Conservation (phyloP, 2,113 vertebrate species). For the Puma concolor region DNA sequence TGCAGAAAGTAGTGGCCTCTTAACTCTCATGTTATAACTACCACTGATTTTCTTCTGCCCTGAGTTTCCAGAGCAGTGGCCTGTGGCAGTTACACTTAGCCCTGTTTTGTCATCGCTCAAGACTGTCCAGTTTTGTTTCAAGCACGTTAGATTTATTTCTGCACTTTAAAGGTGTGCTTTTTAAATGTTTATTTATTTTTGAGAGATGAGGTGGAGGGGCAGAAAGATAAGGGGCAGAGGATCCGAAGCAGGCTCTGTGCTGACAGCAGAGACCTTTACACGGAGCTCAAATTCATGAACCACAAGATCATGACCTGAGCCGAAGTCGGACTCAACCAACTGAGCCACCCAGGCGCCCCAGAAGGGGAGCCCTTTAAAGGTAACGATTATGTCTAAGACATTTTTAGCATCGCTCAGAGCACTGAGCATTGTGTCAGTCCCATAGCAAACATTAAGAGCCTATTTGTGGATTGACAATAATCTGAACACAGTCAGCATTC, state of each 20-base stretch:
- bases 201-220: too few relatives aligned
- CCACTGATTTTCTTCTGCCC: not conserved
- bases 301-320: too few relatives aligned
- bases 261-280: too few relatives aligned
- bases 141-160: slow-evolving; percentile 2
- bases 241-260: too few relatives aligned
- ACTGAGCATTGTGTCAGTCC: not conserved
- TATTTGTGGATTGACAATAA: not conserved
- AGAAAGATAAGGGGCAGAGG: too few relatives aligned
- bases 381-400: not conserved
- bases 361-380: not conserved
- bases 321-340: too few relatives aligned
- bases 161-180: not conserved
- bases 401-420: not conserved
- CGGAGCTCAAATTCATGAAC: too few relatives aligned
- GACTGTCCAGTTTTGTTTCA: not conserved
- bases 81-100: not conserved
- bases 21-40: not conserved
- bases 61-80: not conserved
- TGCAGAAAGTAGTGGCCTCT: not conserved
- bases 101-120: not conserved
- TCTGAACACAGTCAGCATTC: not conserved
- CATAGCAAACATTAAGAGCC: not conserved
- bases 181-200: not conserved
- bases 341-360: too few relatives aligned